These are phyloP conservation scores for Batillaria attramentaria DNA, from an alignment of 1,140 invertebrate genomes.

Conservation along the genomic window DNA sequence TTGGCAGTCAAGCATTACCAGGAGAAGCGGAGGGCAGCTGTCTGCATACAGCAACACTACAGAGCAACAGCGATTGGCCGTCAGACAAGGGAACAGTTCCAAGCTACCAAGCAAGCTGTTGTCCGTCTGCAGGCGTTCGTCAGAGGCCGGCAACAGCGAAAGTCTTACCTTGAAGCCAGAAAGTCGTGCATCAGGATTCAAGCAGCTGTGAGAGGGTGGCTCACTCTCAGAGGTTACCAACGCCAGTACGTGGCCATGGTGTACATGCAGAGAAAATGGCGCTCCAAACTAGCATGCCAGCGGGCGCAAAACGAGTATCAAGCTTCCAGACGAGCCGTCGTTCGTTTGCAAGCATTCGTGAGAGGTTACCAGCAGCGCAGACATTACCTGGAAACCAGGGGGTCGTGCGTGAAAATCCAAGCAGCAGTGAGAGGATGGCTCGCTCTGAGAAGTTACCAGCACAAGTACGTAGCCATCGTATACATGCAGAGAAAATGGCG, in stretches of 20 bases:
- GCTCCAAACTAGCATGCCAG: conserved; percentile 28
- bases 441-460: conserved; percentile 35
- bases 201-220: conserved; percentile 32
- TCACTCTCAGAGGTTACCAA: conserved; percentile 35
- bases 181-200: conserved; percentile 42
- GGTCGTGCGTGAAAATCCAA: conserved; percentile 40
- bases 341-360: conserved; percentile 30
- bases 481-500: conserved; percentile 44
- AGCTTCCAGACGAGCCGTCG: conserved; percentile 7
- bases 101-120: conserved; percentile 11
- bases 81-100: conserved; percentile 11
- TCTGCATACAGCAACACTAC: conserved; percentile 48
- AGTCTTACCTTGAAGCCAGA: conserved; percentile 25
- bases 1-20: conserved; percentile 20
- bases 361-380: conserved; percentile 27
- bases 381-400: conserved; percentile 27
- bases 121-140: conserved; percentile 31
- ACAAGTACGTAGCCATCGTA: conserved; percentile 33
- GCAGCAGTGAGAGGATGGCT: conserved; percentile 34
- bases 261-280: conserved; percentile 42
- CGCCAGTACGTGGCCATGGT: conserved; percentile 35
- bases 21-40: conserved; percentile 28
- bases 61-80: conserved; percentile 18
- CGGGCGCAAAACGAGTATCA: conserved; percentile 20
- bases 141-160: conserved; percentile 31